Conservation (phyloP, 2,113 vertebrate genomes). For the Dipodomys stephensi region DNA sequence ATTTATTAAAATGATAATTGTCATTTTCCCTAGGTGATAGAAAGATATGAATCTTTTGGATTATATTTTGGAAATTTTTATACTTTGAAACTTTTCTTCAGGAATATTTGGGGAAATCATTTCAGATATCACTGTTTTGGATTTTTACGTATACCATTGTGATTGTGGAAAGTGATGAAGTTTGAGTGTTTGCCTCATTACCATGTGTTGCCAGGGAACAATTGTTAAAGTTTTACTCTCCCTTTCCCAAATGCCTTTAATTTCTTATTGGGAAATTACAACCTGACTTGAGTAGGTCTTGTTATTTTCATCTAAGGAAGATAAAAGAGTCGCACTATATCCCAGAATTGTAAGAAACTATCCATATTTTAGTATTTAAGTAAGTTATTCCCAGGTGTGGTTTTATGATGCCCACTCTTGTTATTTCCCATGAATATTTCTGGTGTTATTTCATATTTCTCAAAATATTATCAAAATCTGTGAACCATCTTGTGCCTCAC, state of each 20-base stretch:
- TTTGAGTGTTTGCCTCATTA: neutral
- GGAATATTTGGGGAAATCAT: neutral
- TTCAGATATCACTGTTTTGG: neutral
- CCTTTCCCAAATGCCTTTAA: neutral
- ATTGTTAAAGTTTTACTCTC: conserved; percentile 29
- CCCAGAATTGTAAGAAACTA: conserved; percentile 4
- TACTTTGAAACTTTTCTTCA: neutral
- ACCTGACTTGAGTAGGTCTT: neutral
- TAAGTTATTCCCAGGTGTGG: conserved; percentile 75
- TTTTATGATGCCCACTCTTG: neutral
- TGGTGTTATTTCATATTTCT: conserved; percentile 28
- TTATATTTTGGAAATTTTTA: conserved; percentile 32
- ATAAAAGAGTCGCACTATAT: conserved; percentile 66
- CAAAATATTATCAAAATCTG: conserved; percentile 62
- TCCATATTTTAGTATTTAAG: conserved; percentile 70
- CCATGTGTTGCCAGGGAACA: conserved; percentile 28
- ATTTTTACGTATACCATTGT: neutral
- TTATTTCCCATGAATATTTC: conserved; percentile 40
- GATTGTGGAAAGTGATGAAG: conserved; percentile 32
- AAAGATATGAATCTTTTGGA: neutral
- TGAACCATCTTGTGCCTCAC: conserved; percentile 16
- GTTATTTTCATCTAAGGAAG: conserved; percentile 65
- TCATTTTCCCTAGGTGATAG: neutral
- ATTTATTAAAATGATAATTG: conserved; percentile 22
- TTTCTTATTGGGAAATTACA: conserved; percentile 58